phyloP scores from a whole-genome alignment of 2,888 invertebrate genomes.

The Tetragonisca angustula region DNA sequence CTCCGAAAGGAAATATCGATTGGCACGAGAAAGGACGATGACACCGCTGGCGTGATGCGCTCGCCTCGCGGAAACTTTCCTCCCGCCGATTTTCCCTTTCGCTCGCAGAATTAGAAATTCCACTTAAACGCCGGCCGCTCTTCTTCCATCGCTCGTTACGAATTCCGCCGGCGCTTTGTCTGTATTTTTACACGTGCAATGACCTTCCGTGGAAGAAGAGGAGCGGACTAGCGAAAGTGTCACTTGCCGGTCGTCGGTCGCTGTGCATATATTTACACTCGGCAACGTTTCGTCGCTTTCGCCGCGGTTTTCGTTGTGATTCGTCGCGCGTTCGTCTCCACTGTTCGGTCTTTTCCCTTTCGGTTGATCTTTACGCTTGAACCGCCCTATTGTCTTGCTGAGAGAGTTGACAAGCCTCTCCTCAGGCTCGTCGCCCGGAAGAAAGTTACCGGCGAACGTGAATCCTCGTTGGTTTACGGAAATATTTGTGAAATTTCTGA shows the following conservation, averaged over 20 bases:
- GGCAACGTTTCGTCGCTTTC: slow-evolving; percentile 62
- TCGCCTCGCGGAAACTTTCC: slow-evolving; percentile 62
- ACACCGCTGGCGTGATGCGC: background rate
- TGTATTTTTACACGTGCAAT: slow-evolving; percentile 71
- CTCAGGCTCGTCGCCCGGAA: background rate
- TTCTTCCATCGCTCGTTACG: slow-evolving; percentile 63
- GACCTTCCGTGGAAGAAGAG: slow-evolving; percentile 67
- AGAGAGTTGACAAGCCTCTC: background rate
- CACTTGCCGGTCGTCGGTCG: slow-evolving; percentile 51
- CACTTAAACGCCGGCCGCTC: slow-evolving; percentile 61
- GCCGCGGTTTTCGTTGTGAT: slow-evolving; percentile 52
- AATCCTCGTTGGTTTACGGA: too few species aligned
- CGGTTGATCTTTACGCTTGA: background rate
- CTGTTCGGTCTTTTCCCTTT: slow-evolving; percentile 7
- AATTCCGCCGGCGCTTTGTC: slow-evolving; percentile 60
- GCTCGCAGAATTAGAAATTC: slow-evolving; percentile 74
- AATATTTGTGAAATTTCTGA: too few species aligned
- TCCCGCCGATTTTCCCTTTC: slow-evolving; percentile 71
- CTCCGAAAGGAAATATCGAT: background rate
- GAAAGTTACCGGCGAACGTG: background rate
- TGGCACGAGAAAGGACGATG: background rate
- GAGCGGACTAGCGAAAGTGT: slow-evolving; percentile 70
- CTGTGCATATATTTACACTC: slow-evolving; percentile 30
- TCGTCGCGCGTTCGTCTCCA: slow-evolving; percentile 12
- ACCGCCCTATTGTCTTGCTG: slow-evolving; percentile 15